Evolutionary conservation across 2,797 vertebrate genomes (phyloP).

Genomic region (Lithobates pipiens): DNA sequence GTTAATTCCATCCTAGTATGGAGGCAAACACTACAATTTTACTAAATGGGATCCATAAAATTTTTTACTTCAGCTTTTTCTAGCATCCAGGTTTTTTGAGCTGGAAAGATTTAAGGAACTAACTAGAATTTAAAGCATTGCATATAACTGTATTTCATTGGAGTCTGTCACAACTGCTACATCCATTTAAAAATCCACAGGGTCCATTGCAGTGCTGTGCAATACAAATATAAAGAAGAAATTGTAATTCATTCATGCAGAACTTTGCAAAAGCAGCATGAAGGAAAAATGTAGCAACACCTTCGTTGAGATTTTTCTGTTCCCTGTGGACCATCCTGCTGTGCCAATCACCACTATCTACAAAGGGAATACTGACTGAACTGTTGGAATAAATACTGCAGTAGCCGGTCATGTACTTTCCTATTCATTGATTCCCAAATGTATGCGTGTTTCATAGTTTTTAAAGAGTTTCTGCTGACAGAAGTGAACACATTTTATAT

Average conservation of each 20-base stretch:
- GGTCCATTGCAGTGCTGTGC: slow-evolving; percentile 32
- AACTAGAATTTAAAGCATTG: slow-evolving; percentile 11
- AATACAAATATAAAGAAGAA: slow-evolving; percentile 48
- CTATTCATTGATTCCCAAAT: slow-evolving; percentile 9
- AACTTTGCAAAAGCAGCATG: slow-evolving; percentile 55
- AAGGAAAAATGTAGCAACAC: slow-evolving; percentile 43
- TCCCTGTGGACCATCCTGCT: slow-evolving; percentile 48
- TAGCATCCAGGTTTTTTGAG: background rate
- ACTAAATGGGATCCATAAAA: no score
- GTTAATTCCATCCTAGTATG: background rate
- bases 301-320: slow-evolving; percentile 37
- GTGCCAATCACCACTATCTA: slow-evolving; percentile 30
- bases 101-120: slow-evolving; percentile 14
- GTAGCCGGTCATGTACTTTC: slow-evolving; percentile 16
- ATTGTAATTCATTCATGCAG: slow-evolving; percentile 45
- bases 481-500: background rate
- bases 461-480: slow-evolving; percentile 30
- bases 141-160: slow-evolving; percentile 33
- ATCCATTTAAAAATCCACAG: slow-evolving; percentile 55
- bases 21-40: background rate
- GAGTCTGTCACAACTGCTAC: slow-evolving; percentile 34
- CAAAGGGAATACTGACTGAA: slow-evolving; percentile 40
- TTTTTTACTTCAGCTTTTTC: background rate
- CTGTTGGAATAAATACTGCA: slow-evolving; percentile 26
- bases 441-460: slow-evolving; percentile 7